Percentiles rank a stretch among this genome's conserved stretches.
Conservation (phyloP, 2,888 invertebrate species). For the Synergus gifuensis region DNA sequence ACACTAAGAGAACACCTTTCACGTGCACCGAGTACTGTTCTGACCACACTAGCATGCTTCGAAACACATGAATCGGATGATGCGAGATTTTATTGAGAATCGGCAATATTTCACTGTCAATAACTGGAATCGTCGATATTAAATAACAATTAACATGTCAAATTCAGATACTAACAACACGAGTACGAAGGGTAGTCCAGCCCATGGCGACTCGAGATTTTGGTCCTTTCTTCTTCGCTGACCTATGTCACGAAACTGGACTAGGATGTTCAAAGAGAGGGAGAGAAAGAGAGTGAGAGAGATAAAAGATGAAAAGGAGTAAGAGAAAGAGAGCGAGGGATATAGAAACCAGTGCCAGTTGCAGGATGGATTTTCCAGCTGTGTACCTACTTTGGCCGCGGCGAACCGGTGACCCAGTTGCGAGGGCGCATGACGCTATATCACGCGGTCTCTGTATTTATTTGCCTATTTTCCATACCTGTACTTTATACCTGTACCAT, state of each 20-base stretch:
- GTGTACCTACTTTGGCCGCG: conserved; percentile 55
- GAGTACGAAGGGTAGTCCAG: conserved; percentile 80
- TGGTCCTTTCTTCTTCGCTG: conserved; percentile 63
- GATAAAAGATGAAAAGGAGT: conserved; percentile 19
- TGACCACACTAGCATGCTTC: conserved; percentile 25
- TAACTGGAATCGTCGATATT: neutral
- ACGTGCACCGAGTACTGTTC: conserved; percentile 20
- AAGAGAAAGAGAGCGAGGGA: conserved; percentile 5
- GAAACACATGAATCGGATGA: conserved; percentile 1
- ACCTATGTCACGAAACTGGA: conserved; percentile 69
- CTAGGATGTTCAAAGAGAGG: conserved; percentile 54
- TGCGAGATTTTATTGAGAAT: conserved; percentile 22
- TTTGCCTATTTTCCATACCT: conserved; percentile 45
- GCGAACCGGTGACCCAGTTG: conserved; percentile 73
- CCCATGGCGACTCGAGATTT: conserved; percentile 76
- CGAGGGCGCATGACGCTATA: conserved; percentile 74
- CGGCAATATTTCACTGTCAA: neutral
- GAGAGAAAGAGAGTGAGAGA: conserved; percentile 29
- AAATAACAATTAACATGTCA: neutral
- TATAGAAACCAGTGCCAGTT: conserved; percentile 37
- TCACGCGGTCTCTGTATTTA: conserved; percentile 64
- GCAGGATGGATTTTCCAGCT: conserved; percentile 69
- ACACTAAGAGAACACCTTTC: conserved; percentile 32
- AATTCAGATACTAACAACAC: conserved; percentile 79
- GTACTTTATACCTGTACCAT: neutral